phyloP scores from a whole-genome alignment of 2,113 vertebrate species.

The Paratilapia polleni region DNA sequence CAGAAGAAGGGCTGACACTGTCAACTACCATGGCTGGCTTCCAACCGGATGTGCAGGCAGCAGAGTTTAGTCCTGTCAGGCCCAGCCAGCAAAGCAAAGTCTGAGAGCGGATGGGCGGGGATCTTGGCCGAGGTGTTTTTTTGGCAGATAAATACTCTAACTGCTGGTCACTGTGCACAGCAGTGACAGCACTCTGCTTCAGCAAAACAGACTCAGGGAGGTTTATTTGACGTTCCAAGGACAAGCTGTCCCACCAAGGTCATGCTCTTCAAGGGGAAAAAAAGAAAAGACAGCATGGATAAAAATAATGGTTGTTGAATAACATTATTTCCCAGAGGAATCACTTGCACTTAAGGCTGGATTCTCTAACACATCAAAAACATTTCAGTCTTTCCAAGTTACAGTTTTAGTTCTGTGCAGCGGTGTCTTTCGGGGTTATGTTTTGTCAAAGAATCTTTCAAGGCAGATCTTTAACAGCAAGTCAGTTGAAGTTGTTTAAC shows the following conservation, averaged over 20 bases:
- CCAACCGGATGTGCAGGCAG: constrained; percentile 58
- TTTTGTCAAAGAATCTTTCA: neutral
- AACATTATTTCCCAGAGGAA: neutral
- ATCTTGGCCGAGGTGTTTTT: constrained; percentile 14
- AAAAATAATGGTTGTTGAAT: neutral
- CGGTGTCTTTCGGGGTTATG: neutral
- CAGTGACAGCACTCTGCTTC: neutral
- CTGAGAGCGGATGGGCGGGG: constrained; percentile 31
- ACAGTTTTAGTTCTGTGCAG: neutral
- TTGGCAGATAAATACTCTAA: constrained; percentile 32
- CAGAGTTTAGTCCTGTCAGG: constrained; percentile 30
- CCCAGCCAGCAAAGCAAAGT: constrained; percentile 42
- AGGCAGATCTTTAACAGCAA: neutral
- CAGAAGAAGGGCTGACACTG: constrained; percentile 34
- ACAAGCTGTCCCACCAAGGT: constrained; percentile 6
- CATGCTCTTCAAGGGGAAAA: neutral
- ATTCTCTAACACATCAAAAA: neutral
- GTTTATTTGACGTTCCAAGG: constrained; percentile 24
- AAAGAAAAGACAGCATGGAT: neutral
- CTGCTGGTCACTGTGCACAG: constrained; percentile 7
- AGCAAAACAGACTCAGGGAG: constrained; percentile 1
- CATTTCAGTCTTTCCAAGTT: neutral
- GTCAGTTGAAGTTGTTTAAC: neutral
- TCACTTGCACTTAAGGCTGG: neutral
- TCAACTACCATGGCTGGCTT: constrained; percentile 33